Percentiles rank a stretch among this genome's conserved stretches.
These are phyloP conservation scores for Nasonovia ribisnigri DNA, from an alignment of 2,888 invertebrate species.

Conservation along the genomic window DNA sequence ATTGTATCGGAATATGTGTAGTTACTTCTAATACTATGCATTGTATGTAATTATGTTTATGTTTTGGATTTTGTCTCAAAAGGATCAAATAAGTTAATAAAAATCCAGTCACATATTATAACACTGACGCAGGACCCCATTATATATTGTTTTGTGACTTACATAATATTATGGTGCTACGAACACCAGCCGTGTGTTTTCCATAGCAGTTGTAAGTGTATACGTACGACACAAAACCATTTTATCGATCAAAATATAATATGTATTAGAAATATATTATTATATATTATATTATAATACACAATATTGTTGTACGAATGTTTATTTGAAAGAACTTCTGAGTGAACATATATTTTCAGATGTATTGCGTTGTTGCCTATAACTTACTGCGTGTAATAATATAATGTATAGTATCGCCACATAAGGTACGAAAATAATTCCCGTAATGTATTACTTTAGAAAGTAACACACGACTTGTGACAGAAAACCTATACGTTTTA, in stretches of 20 bases:
- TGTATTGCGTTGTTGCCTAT: neutral
- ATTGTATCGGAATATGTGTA: neutral
- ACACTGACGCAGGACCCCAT: neutral
- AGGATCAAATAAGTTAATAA: neutral
- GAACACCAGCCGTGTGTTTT: neutral
- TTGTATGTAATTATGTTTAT: neutral
- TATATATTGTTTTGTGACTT: neutral
- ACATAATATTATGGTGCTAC: neutral
- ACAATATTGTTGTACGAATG: neutral
- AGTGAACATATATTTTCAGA: neutral
- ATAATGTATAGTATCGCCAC: neutral
- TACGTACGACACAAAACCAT: neutral
- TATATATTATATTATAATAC: too few species aligned
- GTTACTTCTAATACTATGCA: neutral
- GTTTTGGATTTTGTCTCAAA: neutral
- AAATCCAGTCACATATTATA: neutral
- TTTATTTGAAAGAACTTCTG: neutral
- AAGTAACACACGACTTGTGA: slow-evolving; percentile 27
- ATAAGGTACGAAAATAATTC: neutral
- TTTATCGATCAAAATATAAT: neutral
- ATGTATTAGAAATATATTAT: neutral
- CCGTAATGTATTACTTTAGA: neutral
- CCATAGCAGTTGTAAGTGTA: neutral
- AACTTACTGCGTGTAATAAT: neutral
- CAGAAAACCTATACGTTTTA: slow-evolving; percentile 21